These are phyloP conservation scores for Trematocara unimaculatum DNA, from an alignment of 2,113 vertebrate species.

Conservation along the genomic window DNA sequence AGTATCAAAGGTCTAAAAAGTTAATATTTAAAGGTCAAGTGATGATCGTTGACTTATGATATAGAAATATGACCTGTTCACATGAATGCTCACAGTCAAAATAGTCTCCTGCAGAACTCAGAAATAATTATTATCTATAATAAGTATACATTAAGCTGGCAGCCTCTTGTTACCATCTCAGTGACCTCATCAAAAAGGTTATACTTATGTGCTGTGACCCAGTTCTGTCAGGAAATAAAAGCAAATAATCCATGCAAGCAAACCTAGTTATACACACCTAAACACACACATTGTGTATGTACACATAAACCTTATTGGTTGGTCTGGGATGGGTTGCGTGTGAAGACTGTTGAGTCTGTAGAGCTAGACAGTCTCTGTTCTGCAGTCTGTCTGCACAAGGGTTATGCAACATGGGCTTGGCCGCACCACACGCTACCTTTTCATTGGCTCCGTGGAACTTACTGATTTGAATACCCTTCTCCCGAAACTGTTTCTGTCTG, in stretches of 20 bases:
- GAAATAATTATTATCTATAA: not conserved
- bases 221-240: not conserved
- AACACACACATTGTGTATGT: not conserved
- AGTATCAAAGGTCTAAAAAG: not conserved
- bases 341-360: constrained; percentile 53
- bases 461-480: constrained; percentile 40
- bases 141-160: not conserved
- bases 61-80: not conserved
- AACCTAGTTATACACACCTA: not conserved
- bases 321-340: constrained; percentile 33
- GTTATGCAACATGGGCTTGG: constrained; percentile 53
- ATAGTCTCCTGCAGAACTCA: not conserved
- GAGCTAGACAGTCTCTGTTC: constrained; percentile 37
- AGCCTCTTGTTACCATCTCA: not conserved
- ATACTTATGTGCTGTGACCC: not conserved
- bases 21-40: not conserved
- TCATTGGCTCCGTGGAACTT: constrained; percentile 28
- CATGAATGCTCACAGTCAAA: not conserved
- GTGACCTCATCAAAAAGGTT: not conserved
- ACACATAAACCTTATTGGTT: not conserved
- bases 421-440: not conserved
- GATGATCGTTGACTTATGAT: not conserved
- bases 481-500: not conserved
- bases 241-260: not conserved
- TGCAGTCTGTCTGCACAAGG: constrained; percentile 28